Percentiles rank a stretch among this genome's conserved stretches.
These are phyloP conservation scores for Dicentrarchus labrax DNA, from an alignment of 2,113 vertebrate species.

Conservation along the genomic window DNA sequence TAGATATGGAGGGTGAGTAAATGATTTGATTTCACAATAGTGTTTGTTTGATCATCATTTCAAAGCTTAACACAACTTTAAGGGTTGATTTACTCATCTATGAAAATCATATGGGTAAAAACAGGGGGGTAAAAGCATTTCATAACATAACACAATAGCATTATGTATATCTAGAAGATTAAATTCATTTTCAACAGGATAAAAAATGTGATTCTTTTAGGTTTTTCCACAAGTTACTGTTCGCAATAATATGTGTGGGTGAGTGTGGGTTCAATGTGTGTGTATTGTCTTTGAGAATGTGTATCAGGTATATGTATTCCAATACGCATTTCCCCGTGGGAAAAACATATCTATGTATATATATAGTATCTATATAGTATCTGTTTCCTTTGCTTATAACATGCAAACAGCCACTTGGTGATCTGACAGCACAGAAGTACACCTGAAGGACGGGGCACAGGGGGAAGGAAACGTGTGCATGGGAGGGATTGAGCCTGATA, in stretches of 20 bases:
- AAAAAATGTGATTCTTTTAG: conserved; percentile 73
- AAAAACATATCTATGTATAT: conserved; percentile 84
- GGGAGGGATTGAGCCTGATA: conserved; percentile 55
- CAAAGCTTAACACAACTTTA: conserved; percentile 80
- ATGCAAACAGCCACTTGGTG: conserved; percentile 89
- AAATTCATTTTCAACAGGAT: conserved; percentile 76
- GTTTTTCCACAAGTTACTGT: conserved; percentile 75
- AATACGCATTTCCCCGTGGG: conserved; percentile 74
- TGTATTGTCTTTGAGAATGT: conserved; percentile 67
- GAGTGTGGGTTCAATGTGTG: conserved; percentile 41
- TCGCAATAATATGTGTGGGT: conserved; percentile 54
- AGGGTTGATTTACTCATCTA: conserved; percentile 63
- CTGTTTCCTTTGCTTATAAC: conserved; percentile 87
- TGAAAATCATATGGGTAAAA: conserved; percentile 73
- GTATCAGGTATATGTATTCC: conserved; percentile 75
- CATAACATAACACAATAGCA: conserved; percentile 84
- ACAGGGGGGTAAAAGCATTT: conserved; percentile 71
- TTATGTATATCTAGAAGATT: conserved; percentile 84
- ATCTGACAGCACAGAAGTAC: conserved; percentile 86
- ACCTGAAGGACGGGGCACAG: conserved; percentile 74
- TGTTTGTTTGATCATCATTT: conserved; percentile 79
- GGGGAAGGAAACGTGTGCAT: conserved; percentile 44
- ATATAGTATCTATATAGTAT: conserved; percentile 86
- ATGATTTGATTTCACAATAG: conserved; percentile 78
- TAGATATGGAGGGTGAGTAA: conserved; percentile 78